Evolutionary conservation across 2,888 invertebrate species (phyloP).

Genomic region (Drosophila crucigera): DNA sequence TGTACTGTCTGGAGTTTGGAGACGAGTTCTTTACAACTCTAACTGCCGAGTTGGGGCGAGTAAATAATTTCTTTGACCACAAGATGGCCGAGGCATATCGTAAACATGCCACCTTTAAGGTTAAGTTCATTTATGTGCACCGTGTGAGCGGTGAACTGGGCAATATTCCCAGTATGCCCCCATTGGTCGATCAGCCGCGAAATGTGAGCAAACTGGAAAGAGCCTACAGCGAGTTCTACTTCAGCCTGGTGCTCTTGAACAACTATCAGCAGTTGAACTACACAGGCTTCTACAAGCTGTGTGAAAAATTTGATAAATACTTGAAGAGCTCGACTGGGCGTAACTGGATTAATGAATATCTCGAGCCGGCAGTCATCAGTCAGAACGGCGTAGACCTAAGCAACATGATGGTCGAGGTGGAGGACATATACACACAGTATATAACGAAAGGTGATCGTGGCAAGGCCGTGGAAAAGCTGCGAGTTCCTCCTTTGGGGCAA

Average conservation of each 20-base stretch:
- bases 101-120: conserved; percentile 92
- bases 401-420: conserved; percentile 89
- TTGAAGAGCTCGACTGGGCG: conserved; percentile 91
- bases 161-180: conserved; percentile 22
- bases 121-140: conserved; percentile 81
- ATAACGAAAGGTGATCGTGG: conserved; percentile 95
- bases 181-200: conserved; percentile 36
- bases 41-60: conserved; percentile 96
- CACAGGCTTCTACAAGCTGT: conserved; percentile 98
- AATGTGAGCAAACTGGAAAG: conserved; percentile 87
- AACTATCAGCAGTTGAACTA: conserved; percentile 98
- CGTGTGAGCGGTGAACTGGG: neutral
- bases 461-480: conserved; percentile 97
- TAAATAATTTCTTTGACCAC: conserved; percentile 97
- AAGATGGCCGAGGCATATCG: conserved; percentile 98
- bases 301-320: conserved; percentile 98
- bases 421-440: conserved; percentile 92
- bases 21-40: conserved; percentile 96
- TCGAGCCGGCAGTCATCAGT: conserved; percentile 86
- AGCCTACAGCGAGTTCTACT: conserved; percentile 98
- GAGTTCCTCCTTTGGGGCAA: conserved; percentile 97
- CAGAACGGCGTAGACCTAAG: conserved; percentile 87
- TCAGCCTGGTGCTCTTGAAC: conserved; percentile 96
- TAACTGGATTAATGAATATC: conserved; percentile 94
- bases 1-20: conserved; percentile 88